Conservation (phyloP, 2,888 invertebrate genomes). For the Clunio marinus region DNA sequence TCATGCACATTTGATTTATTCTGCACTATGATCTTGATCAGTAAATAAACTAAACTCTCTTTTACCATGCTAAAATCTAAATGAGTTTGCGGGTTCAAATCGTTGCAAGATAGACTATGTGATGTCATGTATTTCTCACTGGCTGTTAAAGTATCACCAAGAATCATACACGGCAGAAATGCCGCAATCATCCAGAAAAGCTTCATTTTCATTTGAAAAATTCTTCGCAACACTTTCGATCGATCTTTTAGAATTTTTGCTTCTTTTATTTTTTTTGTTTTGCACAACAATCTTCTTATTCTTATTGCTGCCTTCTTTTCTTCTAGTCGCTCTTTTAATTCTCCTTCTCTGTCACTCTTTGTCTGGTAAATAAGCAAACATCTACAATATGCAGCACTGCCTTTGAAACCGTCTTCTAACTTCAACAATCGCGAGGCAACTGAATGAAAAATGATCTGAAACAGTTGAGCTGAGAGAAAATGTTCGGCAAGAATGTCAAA, state of each 20-base stretch:
- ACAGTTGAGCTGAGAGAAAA: neutral
- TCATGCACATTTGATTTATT: neutral
- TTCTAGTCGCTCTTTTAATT: neutral
- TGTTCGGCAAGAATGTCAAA: neutral
- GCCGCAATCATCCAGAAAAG: neutral
- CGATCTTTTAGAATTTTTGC: neutral
- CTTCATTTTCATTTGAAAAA: slow-evolving; percentile 1
- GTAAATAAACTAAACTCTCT: too few relatives aligned
- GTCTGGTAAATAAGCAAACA: too few relatives aligned
- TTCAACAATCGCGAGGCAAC: neutral
- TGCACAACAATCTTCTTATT: too few relatives aligned
- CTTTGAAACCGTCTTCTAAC: neutral
- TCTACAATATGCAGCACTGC: too few relatives aligned
- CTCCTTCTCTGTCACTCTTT: too few relatives aligned
- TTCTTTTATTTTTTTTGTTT: neutral
- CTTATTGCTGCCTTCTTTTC: neutral
- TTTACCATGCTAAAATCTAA: slow-evolving; percentile 35
- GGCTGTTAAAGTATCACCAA: slow-evolving; percentile 23
- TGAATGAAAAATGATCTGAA: neutral
- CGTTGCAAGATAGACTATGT: slow-evolving; percentile 43
- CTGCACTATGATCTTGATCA: neutral
- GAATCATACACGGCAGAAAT: slow-evolving; percentile 4
- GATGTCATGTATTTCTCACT: slow-evolving; percentile 17
- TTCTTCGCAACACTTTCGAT: neutral
- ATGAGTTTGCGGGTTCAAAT: slow-evolving; percentile 28